Percentiles rank a stretch among this genome's conserved stretches.
phyloP scores from a whole-genome alignment of 2,113 vertebrate genomes.

The Formicarius rufipectus region DNA sequence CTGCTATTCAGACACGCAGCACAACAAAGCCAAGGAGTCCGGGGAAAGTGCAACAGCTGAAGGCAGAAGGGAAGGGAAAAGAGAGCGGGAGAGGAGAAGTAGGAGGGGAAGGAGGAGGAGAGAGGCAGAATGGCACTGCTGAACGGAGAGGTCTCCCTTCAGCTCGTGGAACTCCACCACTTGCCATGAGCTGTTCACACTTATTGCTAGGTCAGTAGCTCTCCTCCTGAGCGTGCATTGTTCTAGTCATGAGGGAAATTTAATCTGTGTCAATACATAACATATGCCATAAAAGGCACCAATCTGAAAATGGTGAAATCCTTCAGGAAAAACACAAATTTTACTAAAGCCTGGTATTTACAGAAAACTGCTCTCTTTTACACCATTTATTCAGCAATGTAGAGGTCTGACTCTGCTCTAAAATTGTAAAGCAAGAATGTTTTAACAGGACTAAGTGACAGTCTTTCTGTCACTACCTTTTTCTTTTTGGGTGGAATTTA shows the following conservation, averaged over 20 bases:
- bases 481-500: not conserved
- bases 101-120: constrained; percentile 33
- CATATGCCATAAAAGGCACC: constrained; percentile 49
- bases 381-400: not conserved
- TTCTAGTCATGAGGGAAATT: constrained; percentile 69
- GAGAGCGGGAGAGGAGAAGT: not conserved
- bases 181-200: not conserved
- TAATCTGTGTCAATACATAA: constrained; percentile 71
- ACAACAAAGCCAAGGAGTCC: constrained; percentile 72
- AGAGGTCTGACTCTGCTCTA: not conserved
- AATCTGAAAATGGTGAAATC: constrained; percentile 8
- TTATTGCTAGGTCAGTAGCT: constrained; percentile 56
- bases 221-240: constrained; percentile 55
- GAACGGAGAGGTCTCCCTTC: not conserved
- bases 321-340: not conserved
- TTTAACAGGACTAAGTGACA: not conserved
- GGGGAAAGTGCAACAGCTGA: not conserved
- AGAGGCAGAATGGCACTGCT: not conserved
- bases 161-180: not conserved
- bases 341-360: not conserved
- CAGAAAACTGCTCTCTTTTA: not conserved
- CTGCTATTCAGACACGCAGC: constrained; percentile 78
- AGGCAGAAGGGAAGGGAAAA: not conserved
- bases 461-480: not conserved
- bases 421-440: not conserved